phyloP scores from a whole-genome alignment of 2,888 invertebrate genomes.

The Athrips mouffetella region DNA sequence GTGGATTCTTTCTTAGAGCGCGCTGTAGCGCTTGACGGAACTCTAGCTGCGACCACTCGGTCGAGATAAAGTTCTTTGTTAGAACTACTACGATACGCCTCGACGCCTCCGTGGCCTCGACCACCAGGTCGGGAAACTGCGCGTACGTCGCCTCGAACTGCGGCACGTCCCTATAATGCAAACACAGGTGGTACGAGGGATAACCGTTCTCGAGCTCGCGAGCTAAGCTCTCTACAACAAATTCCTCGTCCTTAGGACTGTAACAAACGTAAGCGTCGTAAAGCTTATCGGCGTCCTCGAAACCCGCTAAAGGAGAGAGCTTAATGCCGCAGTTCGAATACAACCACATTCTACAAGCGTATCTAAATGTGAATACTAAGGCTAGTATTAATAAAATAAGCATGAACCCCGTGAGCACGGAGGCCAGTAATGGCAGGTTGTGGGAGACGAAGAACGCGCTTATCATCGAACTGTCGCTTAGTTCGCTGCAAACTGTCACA shows the following conservation, averaged over 20 bases:
- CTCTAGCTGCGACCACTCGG: constrained; percentile 95
- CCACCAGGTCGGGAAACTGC: constrained; percentile 85
- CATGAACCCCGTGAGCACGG: constrained; percentile 86
- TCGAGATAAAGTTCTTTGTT: constrained; percentile 92
- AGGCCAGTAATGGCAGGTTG: constrained; percentile 89
- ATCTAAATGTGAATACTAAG: constrained; percentile 90
- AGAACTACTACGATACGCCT: constrained; percentile 91
- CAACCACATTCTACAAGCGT: constrained; percentile 92
- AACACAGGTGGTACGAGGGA: constrained; percentile 88
- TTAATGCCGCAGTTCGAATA: constrained; percentile 92
- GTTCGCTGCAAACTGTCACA: constrained; percentile 90
- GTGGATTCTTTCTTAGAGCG: constrained; percentile 88
- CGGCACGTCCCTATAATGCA: constrained; percentile 92
- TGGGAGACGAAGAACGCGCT: constrained; percentile 89
- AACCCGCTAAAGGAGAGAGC: constrained; percentile 84
- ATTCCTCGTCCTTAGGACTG: constrained; percentile 94
- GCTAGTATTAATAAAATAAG: constrained; percentile 87
- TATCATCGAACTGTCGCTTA: constrained; percentile 87
- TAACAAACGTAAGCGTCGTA: constrained; percentile 97
- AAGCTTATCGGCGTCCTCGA: constrained; percentile 90
- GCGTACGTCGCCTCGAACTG: constrained; percentile 84
- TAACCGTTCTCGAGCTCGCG: constrained; percentile 90
- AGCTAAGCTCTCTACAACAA: constrained; percentile 90
- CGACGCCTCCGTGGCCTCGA: constrained; percentile 93
- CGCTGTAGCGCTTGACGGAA: constrained; percentile 94